phyloP scores from a whole-genome alignment of 2,888 invertebrate species.

The Zaprionus lineosus region DNA sequence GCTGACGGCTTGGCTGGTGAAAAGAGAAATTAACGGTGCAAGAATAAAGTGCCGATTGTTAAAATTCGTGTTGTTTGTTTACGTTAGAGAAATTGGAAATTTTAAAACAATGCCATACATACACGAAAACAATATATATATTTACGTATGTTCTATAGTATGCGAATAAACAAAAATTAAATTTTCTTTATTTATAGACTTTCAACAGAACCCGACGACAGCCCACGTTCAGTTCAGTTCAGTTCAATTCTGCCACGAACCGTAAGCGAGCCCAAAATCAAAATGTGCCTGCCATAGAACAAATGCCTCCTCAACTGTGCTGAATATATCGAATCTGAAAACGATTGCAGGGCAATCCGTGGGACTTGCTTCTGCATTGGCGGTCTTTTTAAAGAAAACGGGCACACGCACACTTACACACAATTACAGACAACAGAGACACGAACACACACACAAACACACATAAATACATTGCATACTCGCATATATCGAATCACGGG shows the following conservation, averaged over 20 bases:
- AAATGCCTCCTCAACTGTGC: constrained; percentile 12
- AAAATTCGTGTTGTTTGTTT: constrained; percentile 7
- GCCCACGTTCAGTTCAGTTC: constrained; percentile 21
- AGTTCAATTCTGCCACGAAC: constrained; percentile 14
- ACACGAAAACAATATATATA: constrained; percentile 1
- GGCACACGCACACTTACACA: too few species aligned
- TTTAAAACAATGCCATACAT: constrained; percentile 32
- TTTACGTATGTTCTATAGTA: constrained; percentile 19
- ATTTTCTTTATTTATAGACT: constrained; percentile 52
- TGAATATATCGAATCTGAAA: constrained; percentile 9
- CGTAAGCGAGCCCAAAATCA: constrained; percentile 35
- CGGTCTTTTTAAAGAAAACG: too few species aligned
- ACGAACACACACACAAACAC: too few species aligned
- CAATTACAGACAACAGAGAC: background rate
- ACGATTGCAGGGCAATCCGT: constrained; percentile 15
- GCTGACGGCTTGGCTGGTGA: too few species aligned
- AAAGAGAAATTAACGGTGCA: background rate
- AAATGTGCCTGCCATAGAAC: constrained; percentile 66
- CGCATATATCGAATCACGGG: too few species aligned
- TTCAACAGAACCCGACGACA: constrained; percentile 26
- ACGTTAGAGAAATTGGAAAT: constrained; percentile 12
- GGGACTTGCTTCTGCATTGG: constrained; percentile 3
- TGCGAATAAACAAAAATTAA: constrained; percentile 39
- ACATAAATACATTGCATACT: too few species aligned
- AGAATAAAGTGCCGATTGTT: background rate